Conservation (phyloP, 2,888 invertebrate species). For the Branchellion lobata region DNA sequence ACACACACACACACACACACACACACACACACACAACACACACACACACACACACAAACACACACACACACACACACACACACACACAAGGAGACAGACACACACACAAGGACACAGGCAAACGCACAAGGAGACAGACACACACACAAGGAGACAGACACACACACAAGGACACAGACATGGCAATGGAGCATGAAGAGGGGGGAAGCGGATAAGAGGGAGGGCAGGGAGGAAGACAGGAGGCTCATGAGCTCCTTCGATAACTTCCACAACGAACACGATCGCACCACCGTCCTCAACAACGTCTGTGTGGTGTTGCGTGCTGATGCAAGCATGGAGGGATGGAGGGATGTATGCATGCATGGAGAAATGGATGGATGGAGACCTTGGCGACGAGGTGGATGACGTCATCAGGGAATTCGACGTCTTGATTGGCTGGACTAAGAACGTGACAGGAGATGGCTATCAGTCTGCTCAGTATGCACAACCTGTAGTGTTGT, state of each 20-base stretch:
- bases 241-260: not conserved
- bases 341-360: no score
- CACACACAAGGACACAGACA: no score
- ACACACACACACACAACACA: no score
- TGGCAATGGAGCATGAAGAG: slow-evolving; percentile 15
- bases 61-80: no score
- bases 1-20: no score
- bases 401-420: slow-evolving; percentile 3
- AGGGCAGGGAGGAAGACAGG: not conserved
- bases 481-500: not conserved
- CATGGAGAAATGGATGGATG: no score
- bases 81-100: no score
- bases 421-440: slow-evolving; percentile 12
- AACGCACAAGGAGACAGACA: no score
- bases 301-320: no score
- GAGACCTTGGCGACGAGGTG: not conserved
- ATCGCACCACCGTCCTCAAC: slow-evolving; percentile 7
- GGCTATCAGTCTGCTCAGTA: not conserved
- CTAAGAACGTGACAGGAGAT: not conserved
- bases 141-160: no score
- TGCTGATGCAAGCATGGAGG: not conserved
- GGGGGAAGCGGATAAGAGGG: not conserved
- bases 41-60: no score
- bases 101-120: no score
- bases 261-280: not conserved